These are phyloP conservation scores for Smittia sp. DNA, from an alignment of 2,888 invertebrate species.

Conservation along the genomic window DNA sequence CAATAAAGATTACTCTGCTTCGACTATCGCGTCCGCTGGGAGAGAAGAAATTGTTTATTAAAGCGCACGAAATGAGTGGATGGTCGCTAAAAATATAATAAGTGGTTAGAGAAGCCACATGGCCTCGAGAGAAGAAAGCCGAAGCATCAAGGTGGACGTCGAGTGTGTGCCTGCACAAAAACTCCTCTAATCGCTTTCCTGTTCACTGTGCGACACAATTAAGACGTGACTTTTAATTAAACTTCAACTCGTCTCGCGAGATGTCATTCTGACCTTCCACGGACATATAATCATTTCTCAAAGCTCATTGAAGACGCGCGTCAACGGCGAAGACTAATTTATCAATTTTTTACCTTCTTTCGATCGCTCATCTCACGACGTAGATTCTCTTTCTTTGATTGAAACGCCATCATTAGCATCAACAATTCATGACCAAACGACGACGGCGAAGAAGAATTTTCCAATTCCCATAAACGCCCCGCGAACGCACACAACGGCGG, in stretches of 20 bases:
- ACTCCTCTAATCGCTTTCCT: background rate
- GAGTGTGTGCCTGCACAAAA: background rate
- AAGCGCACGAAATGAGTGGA: background rate
- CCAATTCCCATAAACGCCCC: constrained; percentile 39
- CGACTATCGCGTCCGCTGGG: background rate
- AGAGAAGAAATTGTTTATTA: constrained; percentile 21
- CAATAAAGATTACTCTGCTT: constrained; percentile 6
- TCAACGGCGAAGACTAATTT: constrained; percentile 30
- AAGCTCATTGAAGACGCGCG: background rate
- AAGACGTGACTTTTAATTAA: constrained; percentile 15
- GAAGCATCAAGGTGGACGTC: background rate
- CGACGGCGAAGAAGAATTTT: constrained; percentile 29
- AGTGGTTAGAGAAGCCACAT: constrained; percentile 39
- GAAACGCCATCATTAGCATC: constrained; percentile 36
- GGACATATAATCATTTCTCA: background rate
- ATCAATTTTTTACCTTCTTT: constrained; percentile 20
- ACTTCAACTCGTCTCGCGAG: background rate
- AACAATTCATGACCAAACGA: constrained; percentile 23
- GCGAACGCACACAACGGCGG: constrained; percentile 1
- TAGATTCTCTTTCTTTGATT: constrained; percentile 10
- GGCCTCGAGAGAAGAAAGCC: constrained; percentile 5
- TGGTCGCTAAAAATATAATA: constrained; percentile 37
- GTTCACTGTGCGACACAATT: background rate
- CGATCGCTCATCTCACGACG: background rate
- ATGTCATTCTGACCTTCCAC: constrained; percentile 16